Base-by-base conservation (phyloP, 2,888 invertebrate species). In the Chirona hameri region DNA sequence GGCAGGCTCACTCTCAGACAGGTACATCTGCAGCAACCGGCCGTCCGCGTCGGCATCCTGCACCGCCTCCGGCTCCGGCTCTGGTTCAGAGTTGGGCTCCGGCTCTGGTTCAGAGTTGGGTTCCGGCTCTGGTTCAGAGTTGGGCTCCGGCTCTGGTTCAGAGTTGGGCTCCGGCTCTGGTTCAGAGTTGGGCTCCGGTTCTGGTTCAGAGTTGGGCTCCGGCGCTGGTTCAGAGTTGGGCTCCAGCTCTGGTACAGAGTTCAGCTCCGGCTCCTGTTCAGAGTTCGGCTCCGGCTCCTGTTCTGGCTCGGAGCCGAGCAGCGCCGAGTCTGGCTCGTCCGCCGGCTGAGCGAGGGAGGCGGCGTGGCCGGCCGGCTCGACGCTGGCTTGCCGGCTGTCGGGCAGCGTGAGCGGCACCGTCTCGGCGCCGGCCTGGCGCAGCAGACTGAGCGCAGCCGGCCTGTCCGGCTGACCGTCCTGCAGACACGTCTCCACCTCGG, bases 381-480 rank as follows among this genome's bases (percentile, higher is more conserved):
- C 31, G 27, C 55, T 72, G 79, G 83, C 83, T 76, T 83, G 83
- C 27, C 83, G 15, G 84, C 83, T 81, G 83, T 83, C 81, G 83
- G 83, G n/a, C 85, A 79, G 52, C 21, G 31, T 5, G 76, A 76
- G 39, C 21, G 76, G 76, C 76, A 39, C 76, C 76, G 31, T 21
- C 76, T 76, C 92, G 82, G 91, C 94, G 83, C 94, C 94, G 14
- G 95, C 92, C 86, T 94, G 95, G 81, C 94, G 89, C 52, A 95
- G 89, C 55, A 95, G 89, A 85, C 92, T 91, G 82, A 95, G 87
- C 55, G 92, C 92, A 85, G 93, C 92, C 4, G 91, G 90, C 87
- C 85, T 85, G 81, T 84, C 82, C 55, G 85, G 85, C 29, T 84
- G 85, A 21, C 85, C 83, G 31, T 85, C 83, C 48, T 84, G 83